Base-by-base conservation (phyloP, 2,888 invertebrate genomes). In the Margaritifera margaritifera region DNA sequence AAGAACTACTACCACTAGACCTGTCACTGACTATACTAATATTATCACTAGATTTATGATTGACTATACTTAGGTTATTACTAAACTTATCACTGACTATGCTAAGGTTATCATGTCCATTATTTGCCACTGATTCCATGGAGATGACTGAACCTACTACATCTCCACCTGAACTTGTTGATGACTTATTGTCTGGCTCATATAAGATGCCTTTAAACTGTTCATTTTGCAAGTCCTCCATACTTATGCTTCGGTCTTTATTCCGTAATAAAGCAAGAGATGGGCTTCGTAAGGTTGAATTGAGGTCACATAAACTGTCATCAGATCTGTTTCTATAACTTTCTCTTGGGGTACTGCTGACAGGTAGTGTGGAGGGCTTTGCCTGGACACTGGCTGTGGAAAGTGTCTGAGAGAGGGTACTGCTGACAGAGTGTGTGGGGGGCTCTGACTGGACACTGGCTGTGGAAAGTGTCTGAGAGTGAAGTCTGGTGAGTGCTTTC, bases 151-250 rank as follows among this genome's bases (percentile, higher is more conserved):
- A 25, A 42, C 5, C 8, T 24, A 56, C 56, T 56, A 55, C 57
- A 24, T 64, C 64, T 42, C 78, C 74, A 42, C 68, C 74, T 4
- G 74, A 69, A 68, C 78, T 79, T 22, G 56, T 59, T 11, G 72
- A 59, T 31, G 79, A 78, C 19, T 62, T 54, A 22, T 74, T 70
- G 51, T 69, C 75, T 20, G 55, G 27, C 51, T 67, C 66, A 56
- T 72, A 67, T 11, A 79, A 62, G 4, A 82, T 74, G 18, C 59
- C 61, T 58, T 75, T 75, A 55, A 81, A 77, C 22, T 74, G 72
- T 51, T 75, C 68, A 75, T 81, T 64, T 11, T 68, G 66, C 24
- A 83, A 68, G 57, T 82, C 82, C 55, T 83, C 82, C 70, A 83
- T 68, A 59, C 78, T 79, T 42, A 80, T 56, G 71, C 81, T 81